phyloP scores from a whole-genome alignment of 2,888 invertebrate species.

The Loripinus fragilis region DNA sequence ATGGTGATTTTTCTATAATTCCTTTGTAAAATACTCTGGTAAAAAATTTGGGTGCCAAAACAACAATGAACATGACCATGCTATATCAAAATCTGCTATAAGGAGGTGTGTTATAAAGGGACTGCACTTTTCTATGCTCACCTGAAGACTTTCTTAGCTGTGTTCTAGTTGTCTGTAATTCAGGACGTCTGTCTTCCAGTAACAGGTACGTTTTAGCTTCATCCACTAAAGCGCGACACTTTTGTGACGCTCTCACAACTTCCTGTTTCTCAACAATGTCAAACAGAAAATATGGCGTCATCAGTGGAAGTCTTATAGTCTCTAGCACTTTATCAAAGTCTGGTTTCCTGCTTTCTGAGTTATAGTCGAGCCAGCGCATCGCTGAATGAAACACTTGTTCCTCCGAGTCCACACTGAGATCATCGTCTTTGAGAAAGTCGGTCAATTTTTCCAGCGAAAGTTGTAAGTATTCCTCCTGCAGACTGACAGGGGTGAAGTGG shows the following conservation, averaged over 20 bases:
- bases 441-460: conserved; percentile 92
- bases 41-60: neutral
- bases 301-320: conserved; percentile 84
- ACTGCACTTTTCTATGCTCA: conserved; percentile 24
- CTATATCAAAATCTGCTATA: no score
- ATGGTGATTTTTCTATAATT: no score
- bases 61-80: neutral
- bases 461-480: conserved; percentile 95
- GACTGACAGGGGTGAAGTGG: conserved; percentile 87
- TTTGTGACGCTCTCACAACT: conserved; percentile 81
- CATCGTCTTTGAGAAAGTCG: conserved; percentile 93
- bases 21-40: no score
- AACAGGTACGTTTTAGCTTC: conserved; percentile 84
- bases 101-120: neutral
- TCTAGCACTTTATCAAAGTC: conserved; percentile 82
- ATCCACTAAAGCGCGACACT: conserved; percentile 83
- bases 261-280: conserved; percentile 84
- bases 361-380: conserved; percentile 93
- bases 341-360: conserved; percentile 88
- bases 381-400: conserved; percentile 91
- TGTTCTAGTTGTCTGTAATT: conserved; percentile 82
- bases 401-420: conserved; percentile 95
- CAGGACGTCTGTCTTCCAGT: conserved; percentile 83
- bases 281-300: conserved; percentile 85
- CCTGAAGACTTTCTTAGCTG: conserved; percentile 83